Percentiles rank a stretch among this genome's conserved stretches.
phyloP scores from a whole-genome alignment of 2,113 vertebrate species.

The Microtus ochrogaster region DNA sequence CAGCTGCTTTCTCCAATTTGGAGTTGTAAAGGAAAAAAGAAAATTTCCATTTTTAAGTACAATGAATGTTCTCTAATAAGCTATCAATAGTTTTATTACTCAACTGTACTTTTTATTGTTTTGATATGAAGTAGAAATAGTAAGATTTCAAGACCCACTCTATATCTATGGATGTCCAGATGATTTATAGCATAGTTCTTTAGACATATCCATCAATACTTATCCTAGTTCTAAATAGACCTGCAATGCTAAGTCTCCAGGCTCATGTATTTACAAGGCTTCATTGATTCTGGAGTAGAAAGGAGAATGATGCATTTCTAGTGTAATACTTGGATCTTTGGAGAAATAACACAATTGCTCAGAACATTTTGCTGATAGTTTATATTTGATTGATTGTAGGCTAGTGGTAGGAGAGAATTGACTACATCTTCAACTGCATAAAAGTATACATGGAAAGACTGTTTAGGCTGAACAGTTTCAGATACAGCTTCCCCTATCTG shows the following conservation, averaged over 20 bases:
- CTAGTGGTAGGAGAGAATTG: constrained; percentile 6
- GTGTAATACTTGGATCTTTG: constrained; percentile 1
- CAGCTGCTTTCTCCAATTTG: background rate
- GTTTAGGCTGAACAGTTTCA: constrained; percentile 26
- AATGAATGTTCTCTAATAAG: background rate
- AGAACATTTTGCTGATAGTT: background rate
- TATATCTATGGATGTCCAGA: background rate
- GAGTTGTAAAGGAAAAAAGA: background rate
- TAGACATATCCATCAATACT: background rate
- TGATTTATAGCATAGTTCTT: background rate
- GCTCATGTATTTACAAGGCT: background rate
- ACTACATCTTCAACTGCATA: constrained; percentile 33
- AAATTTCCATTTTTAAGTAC: background rate
- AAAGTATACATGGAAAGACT: background rate
- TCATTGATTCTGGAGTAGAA: background rate
- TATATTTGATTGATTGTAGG: constrained; percentile 42
- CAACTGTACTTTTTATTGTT: background rate
- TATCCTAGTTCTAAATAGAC: background rate
- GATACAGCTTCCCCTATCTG: background rate
- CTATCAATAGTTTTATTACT: background rate
- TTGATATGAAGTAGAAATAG: background rate
- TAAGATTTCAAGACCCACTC: background rate
- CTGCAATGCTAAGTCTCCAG: background rate
- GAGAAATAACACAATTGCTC: background rate
- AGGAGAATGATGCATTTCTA: background rate